Evolutionary conservation across 2,113 vertebrate species (phyloP).

Genomic region (Aegotheles bennettii): DNA sequence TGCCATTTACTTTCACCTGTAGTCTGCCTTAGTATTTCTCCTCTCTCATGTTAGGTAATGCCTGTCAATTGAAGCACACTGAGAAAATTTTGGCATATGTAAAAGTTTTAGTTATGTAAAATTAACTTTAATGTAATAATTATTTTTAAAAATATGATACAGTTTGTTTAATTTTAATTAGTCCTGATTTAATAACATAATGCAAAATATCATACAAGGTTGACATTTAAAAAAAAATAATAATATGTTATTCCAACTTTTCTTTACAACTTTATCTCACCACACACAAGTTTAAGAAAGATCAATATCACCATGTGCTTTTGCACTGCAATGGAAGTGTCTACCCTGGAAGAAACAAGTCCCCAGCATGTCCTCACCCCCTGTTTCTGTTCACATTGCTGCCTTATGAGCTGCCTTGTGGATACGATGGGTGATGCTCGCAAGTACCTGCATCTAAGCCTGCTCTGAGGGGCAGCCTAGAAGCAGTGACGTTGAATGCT

Average conservation of each 20-base stretch:
- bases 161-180: background rate
- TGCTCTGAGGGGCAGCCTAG: background rate
- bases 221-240: background rate
- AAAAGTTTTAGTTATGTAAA: background rate
- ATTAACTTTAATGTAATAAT: background rate
- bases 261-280: background rate
- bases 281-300: too few species aligned
- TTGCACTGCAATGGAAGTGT: background rate
- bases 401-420: background rate
- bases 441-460: background rate
- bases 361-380: accelerated
- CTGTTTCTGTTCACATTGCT: background rate
- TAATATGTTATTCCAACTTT: background rate
- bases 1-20: background rate
- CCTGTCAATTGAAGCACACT: background rate
- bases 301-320: background rate
- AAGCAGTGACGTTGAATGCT: background rate
- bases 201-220: background rate
- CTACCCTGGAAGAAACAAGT: background rate
- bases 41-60: background rate
- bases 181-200: background rate
- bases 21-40: background rate
- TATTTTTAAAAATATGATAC: background rate
- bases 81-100: background rate
- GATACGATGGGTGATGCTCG: background rate